Evolutionary conservation across 2,888 invertebrate species (phyloP).

Genomic region (Rhaphigaster nebulosa): DNA sequence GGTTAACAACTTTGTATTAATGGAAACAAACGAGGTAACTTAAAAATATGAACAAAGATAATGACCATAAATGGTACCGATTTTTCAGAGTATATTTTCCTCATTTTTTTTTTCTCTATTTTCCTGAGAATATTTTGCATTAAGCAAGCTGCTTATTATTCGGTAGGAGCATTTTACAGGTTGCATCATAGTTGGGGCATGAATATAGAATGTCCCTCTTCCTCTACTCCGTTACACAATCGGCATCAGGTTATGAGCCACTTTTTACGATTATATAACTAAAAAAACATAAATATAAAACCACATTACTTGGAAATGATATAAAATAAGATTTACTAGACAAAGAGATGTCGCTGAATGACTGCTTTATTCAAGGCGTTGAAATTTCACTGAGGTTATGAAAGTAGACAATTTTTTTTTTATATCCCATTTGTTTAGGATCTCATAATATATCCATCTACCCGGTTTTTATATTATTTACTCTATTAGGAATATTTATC

Average conservation of each 20-base stretch:
- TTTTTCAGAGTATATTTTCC: neutral
- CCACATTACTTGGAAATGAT: neutral
- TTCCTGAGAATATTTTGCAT: neutral
- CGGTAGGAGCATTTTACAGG: neutral
- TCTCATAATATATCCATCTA: too few relatives aligned
- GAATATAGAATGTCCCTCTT: neutral
- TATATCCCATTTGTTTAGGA: too few relatives aligned
- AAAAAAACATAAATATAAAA: neutral
- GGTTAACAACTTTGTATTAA: too few relatives aligned
- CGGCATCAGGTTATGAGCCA: neutral
- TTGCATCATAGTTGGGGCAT: neutral
- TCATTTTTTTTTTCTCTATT: neutral
- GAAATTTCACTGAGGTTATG: too few relatives aligned
- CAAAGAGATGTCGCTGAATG: neutral
- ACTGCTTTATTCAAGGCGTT: neutral
- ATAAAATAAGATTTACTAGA: neutral
- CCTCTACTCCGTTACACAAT: neutral
- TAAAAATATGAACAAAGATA: too few relatives aligned
- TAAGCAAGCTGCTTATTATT: neutral
- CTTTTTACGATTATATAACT: neutral
- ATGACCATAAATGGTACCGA: too few relatives aligned
- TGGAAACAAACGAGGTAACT: too few relatives aligned
- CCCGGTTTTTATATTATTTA: too few relatives aligned
- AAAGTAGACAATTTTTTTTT: too few relatives aligned
- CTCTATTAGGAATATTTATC: too few relatives aligned